Base-by-base conservation (phyloP, 1,140 invertebrate species). In the Pseudomyrmex flavicornis region DNA sequence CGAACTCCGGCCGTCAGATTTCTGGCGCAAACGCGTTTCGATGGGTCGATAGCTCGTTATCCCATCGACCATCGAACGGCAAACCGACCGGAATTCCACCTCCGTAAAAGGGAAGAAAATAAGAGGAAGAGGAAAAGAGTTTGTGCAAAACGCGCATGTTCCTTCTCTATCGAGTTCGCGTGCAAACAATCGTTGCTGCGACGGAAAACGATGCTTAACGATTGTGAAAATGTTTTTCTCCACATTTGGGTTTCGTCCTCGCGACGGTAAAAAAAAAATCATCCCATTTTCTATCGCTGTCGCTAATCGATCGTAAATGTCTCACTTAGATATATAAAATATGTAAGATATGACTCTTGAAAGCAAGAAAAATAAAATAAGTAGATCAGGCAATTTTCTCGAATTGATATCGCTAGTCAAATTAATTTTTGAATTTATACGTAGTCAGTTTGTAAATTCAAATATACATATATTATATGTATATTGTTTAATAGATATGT, bases 141-240 rank as follows among this genome's bases (percentile, higher is more conserved):
- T 26, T 82, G 63, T 74, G 46, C 66, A 69, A 86, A 86, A 86
- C 80, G 61, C 85, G 86, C 50, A 61, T 52, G 69, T 63, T 76
- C 48, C 46, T 73, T 73, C 54, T 56, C 65, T 68, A 59, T 17
- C 54, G 61, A 75, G 72, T 54, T 65, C 59, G 70, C 46, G 58
- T 80, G 66, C 56, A 73, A 69, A 73, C 72, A 63, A 79, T 79
- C 76, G 85, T 85, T 66, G 59, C 54, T 80, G 83, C 48, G 61
- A 65, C 62, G 83, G 79, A 85, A 72, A 88, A 75, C 77, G 85
- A 74, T 70, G 83, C 62, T 88, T 79, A 75, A 88, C 85, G 61
- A 85, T 85, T 59, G 79, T 66, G 80, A 69, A 85, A 69, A 88
- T 77, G 83, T 76, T 44, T 44, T 85, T 61, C 76, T 48, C 50